Base-by-base conservation (phyloP, 2,797 vertebrate species). In the Coranthus polyacanthus region DNA sequence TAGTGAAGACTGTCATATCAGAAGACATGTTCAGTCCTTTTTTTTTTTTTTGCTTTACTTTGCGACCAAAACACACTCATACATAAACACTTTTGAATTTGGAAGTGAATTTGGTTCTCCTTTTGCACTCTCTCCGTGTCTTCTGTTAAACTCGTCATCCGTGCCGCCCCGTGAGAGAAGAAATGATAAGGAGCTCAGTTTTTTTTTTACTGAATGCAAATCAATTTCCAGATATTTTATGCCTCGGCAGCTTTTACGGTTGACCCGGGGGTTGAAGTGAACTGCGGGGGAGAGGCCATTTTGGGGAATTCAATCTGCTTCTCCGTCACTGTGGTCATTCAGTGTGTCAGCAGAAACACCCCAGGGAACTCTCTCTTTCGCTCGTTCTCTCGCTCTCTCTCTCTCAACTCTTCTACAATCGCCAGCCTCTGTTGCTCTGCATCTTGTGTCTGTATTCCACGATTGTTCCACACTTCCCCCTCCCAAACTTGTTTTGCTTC, bases 191-290 rank as follows among this genome's bases (percentile, higher is more conserved):
- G 16, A 71, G 73, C 55, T 64, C 15, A 0, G 11, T 24, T 16
- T 24, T 44, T 43, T 57, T 66, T 47, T 68, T 26, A 41, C 76
- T 77, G 64, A 81, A 88, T 81, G 72, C 77, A 84, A 84, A 84
- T 81, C 79, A 70, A 77, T 81, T 81, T 49, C 32, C 58, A 56
- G 60, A 79, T 80, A 68, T 79, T 73, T 74, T 70, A 45, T 67
- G 67, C 69, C 67, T 65, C 50, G 7, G 54, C 78, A 43, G 71
- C 34, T 73, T 70, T 68, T 51, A 64, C 50, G 12, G 39, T 38
- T 26, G 76, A 83, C 76, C 80, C 20, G 21, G 2, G 49, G 75
- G 64, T 47, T 51, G 65, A 2, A 60, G 74, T 2, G 53, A 67
- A 61, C 66, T 70, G 75, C 49, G 26, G 70, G 47, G 50, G 34